These are phyloP conservation scores for Pollachius pollachius DNA, from an alignment of 2,113 vertebrate genomes.

Conservation along the genomic window DNA sequence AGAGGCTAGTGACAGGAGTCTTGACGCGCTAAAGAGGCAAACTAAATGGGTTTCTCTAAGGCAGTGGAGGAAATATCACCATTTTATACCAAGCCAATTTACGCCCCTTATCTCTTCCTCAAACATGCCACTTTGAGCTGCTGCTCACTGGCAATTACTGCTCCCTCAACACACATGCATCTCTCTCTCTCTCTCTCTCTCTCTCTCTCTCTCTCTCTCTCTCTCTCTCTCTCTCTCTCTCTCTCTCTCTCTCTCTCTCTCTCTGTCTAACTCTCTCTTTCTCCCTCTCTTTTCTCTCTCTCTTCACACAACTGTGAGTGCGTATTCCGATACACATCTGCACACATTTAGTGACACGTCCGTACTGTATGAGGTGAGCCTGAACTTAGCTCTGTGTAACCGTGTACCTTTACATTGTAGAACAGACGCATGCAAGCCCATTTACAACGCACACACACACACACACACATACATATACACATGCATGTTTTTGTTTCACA, in stretches of 20 bases:
- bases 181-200: slow-evolving; percentile 24
- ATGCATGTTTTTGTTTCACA: background rate
- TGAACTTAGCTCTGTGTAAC: too few relatives aligned
- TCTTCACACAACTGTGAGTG: too few relatives aligned
- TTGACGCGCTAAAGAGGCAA: slow-evolving; percentile 99
- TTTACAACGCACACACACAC: slow-evolving; percentile 28
- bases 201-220: too few relatives aligned
- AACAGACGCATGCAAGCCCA: slow-evolving; percentile 17
- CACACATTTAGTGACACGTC: slow-evolving; percentile 23
- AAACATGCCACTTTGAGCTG: slow-evolving; percentile 99
- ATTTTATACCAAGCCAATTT: slow-evolving; percentile 98
- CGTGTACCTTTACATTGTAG: background rate
- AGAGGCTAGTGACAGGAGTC: slow-evolving; percentile 95
- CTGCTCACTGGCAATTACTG: slow-evolving; percentile 98
- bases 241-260: too few relatives aligned
- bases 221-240: too few relatives aligned
- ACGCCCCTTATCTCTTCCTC: slow-evolving; percentile 99
- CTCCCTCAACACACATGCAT: slow-evolving; percentile 62
- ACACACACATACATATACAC: slow-evolving; percentile 15
- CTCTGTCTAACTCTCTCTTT: too few relatives aligned
- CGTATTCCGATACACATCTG: slow-evolving; percentile 14
- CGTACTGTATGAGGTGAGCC: background rate
- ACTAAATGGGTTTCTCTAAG: slow-evolving; percentile 99
- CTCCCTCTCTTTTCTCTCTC: too few relatives aligned
- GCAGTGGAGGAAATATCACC: slow-evolving; percentile 98